Conservation (phyloP, 2,113 vertebrate genomes). For the Nothobranchius kuhntae region DNA sequence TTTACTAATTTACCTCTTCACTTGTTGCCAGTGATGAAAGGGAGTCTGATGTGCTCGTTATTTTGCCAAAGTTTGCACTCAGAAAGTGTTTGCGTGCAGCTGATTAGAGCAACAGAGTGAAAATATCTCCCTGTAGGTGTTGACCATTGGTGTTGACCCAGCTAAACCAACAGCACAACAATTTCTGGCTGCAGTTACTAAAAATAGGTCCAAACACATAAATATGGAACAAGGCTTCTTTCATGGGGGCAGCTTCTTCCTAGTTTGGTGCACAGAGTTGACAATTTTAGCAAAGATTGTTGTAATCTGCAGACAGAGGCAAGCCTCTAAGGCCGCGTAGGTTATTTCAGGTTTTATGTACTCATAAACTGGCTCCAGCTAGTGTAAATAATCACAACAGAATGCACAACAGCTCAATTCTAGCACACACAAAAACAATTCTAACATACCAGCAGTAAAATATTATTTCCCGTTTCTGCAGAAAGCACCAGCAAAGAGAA, state of each 20-base stretch:
- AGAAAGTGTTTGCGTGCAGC: conserved; percentile 49
- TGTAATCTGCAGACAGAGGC: conserved; percentile 16
- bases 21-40: no score
- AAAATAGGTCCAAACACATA: conserved; percentile 75
- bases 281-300: conserved; percentile 62
- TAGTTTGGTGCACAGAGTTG: conserved; percentile 25
- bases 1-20: no score
- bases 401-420: no score
- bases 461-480: no score
- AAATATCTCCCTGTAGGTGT: conserved; percentile 57
- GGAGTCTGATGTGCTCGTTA: no score
- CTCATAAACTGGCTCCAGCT: not conserved
- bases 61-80: not conserved
- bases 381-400: no score
- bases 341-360: not conserved
- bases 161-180: conserved; percentile 62
- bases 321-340: conserved; percentile 6
- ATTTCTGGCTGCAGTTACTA: conserved; percentile 56
- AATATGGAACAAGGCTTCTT: conserved; percentile 63
- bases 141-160: conserved; percentile 44
- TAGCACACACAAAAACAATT: no score
- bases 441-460: no score
- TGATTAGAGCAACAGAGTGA: conserved; percentile 39
- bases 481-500: no score
- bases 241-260: conserved; percentile 58